Evolutionary conservation across 2,797 vertebrate species (phyloP), one percentile per base, ranked within the genome.

Genomic region (Lepidocolaptes lacrymiger): DNA sequence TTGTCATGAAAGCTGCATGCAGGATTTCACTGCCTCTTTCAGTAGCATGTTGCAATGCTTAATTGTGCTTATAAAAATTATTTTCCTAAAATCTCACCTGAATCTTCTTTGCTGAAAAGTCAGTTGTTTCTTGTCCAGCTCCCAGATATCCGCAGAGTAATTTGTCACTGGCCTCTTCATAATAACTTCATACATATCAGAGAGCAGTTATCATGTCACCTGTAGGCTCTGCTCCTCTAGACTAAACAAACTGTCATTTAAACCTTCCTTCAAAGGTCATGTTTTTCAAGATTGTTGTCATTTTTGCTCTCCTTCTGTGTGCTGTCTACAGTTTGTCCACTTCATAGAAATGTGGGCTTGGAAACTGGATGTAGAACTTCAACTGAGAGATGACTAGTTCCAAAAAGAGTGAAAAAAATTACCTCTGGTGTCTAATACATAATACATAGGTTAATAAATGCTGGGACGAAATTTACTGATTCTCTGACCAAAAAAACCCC

Each of bases 191-290:
- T 75, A 73, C 21, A 22, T 48, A 84, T 72, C 61, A 88, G 71
- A 88, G 56, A 62, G 41, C 4, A 43, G 10, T 88, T 88, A 83
- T 68, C 82, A 30, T 37, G 68, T 59, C 56, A 85, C 52, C 56
- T 52, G 56, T 52, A 82, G 71, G 24, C 34, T 85, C 63, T 27
- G 6, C 16, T 90, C 17, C 37, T 85, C 48, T 52, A 92, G 91
- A 94, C 95, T 93, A 91, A 97, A 96, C 73, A 94, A 93, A 67
- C 48, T 39, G 20, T 52, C 79, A 39, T 36, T 85, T 88, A 81
- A 86, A 58, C 14, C 16, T 86, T 87, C 37, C 61, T 91, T 62
- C 55, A 77, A 74, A 91, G 61, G 67, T 89, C 52, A 32, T 46
- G 58, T 44, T 90, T 87, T 91, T 37, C 51, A 78, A 79, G 49